A percentile compares a stretch with the other conserved stretches of the same genome.
Conservation (phyloP, 2,113 vertebrate genomes). For the Elachura formosa region DNA sequence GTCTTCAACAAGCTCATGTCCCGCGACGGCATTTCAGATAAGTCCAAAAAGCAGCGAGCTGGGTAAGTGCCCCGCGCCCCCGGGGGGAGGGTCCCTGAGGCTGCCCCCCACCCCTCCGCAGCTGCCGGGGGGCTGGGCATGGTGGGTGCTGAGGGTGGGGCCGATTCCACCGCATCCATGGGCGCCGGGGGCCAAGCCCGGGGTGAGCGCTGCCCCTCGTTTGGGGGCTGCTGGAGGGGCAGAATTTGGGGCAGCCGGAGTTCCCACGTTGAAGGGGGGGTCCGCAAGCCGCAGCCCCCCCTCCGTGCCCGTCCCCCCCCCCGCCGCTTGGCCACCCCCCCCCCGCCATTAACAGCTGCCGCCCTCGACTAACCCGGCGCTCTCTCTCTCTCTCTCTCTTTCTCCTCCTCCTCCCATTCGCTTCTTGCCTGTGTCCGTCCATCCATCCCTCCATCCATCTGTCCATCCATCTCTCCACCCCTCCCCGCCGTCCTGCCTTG, state of each 20-base stretch:
- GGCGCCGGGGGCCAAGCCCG: not conserved
- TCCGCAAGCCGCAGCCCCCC: not conserved
- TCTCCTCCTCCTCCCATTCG: not conserved
- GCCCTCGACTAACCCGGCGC: not conserved
- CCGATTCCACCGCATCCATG: not conserved
- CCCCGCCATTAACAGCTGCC: not conserved
- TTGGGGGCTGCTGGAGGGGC: not conserved
- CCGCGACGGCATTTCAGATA: constrained; percentile 96
- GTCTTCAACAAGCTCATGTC: constrained; percentile 99
- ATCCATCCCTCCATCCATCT: not conserved
- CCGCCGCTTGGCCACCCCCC: not conserved
- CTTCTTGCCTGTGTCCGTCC: not conserved
- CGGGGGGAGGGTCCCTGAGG: not conserved
- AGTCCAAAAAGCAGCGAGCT: constrained; percentile 98
- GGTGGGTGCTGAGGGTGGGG: not conserved
- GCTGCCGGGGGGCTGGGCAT: not conserved
- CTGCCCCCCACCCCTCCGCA: not conserved
- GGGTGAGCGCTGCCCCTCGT: not conserved
- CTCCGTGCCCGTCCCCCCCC: not conserved
- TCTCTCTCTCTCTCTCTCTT: not conserved
- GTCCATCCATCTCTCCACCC: no score
- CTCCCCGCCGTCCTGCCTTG: not conserved
- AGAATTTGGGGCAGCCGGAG: not conserved
- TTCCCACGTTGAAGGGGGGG: not conserved
- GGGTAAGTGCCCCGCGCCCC: constrained; percentile 80